A percentile compares a stretch with the other conserved stretches of the same genome.
These are phyloP conservation scores for Zaprionus ornatus DNA, from an alignment of 1,140 invertebrate genomes.

Conservation along the genomic window DNA sequence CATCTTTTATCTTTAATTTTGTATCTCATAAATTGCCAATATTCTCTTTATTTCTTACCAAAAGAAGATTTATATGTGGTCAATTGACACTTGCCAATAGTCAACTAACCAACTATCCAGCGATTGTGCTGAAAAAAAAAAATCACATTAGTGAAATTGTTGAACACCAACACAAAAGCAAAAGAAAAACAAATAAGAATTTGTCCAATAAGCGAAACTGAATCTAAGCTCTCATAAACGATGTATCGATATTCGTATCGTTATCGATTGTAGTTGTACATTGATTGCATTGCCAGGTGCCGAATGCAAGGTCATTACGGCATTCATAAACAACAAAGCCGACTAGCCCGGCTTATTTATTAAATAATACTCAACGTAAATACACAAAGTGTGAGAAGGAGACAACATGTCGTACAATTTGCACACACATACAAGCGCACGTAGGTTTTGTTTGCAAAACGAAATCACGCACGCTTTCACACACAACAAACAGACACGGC, in stretches of 20 bases:
- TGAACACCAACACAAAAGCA: background rate
- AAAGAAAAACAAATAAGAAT: constrained; percentile 3
- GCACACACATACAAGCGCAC: constrained; percentile 6
- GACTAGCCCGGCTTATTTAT: constrained; percentile 44
- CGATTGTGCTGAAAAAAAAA: constrained; percentile 9
- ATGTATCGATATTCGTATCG: constrained; percentile 15
- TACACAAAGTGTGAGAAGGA: constrained; percentile 35
- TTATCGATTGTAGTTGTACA: constrained; percentile 24
- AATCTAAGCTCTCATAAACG: background rate
- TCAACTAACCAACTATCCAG: constrained; percentile 24
- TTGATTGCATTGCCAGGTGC: constrained; percentile 31
- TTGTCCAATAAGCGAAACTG: background rate
- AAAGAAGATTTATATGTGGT: constrained; percentile 19
- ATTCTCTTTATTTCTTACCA: constrained; percentile 12
- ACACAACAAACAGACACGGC: constrained; percentile 1
- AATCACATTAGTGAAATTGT: background rate
- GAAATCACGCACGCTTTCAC: constrained; percentile 26
- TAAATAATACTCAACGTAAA: constrained; percentile 66
- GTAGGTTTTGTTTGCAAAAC: constrained; percentile 49
- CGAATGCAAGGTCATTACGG: constrained; percentile 38
- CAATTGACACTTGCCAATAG: constrained; percentile 38
- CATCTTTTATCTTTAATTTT: background rate
- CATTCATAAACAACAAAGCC: constrained; percentile 26
- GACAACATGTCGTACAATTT: constrained; percentile 35
- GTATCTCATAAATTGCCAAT: background rate